A percentile compares a stretch with the other conserved stretches of the same genome.
Evolutionary conservation across 2,888 invertebrate genomes (phyloP).

Genomic region (Drosophila glabriapex): DNA sequence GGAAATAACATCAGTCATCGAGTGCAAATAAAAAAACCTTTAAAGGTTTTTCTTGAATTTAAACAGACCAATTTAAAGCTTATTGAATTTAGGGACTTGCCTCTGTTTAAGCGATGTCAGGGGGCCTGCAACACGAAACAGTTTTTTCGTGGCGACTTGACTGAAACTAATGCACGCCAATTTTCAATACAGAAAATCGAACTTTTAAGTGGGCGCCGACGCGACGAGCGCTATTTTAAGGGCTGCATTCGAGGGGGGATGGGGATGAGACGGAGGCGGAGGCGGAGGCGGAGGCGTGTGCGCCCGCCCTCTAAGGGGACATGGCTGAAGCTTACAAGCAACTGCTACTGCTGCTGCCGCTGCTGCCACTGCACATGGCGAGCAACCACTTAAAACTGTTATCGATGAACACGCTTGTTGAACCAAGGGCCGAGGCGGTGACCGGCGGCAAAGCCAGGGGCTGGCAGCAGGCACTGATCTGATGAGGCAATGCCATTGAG

Average conservation of each 20-base stretch:
- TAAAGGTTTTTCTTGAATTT: neutral
- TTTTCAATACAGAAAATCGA: conserved; percentile 76
- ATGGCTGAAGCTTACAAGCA: conserved; percentile 26
- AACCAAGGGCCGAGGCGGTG: neutral
- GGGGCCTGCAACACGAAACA: conserved; percentile 20
- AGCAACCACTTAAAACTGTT: conserved; percentile 72
- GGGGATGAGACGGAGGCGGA: neutral
- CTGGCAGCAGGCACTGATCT: conserved; percentile 5
- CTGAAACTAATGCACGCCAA: conserved; percentile 69
- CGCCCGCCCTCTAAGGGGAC: neutral
- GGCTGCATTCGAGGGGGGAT: neutral
- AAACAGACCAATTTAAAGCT: neutral
- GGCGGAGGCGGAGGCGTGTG: neutral
- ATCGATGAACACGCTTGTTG: conserved; percentile 62
- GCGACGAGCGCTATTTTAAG: conserved; percentile 35
- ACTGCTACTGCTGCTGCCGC: neutral
- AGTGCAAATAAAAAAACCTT: neutral
- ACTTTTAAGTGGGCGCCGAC: conserved; percentile 70
- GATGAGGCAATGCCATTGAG: conserved; percentile 24
- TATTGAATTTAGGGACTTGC: conserved; percentile 6
- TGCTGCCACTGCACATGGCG: conserved; percentile 55
- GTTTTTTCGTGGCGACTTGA: conserved; percentile 18
- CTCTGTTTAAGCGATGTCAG: conserved; percentile 35
- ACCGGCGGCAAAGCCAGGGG: neutral
- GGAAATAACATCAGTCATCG: neutral